Percentiles rank a stretch among this genome's conserved stretches.
Evolutionary conservation across 2,113 vertebrate species (phyloP).

Genomic region (Pterophyllum scalare): DNA sequence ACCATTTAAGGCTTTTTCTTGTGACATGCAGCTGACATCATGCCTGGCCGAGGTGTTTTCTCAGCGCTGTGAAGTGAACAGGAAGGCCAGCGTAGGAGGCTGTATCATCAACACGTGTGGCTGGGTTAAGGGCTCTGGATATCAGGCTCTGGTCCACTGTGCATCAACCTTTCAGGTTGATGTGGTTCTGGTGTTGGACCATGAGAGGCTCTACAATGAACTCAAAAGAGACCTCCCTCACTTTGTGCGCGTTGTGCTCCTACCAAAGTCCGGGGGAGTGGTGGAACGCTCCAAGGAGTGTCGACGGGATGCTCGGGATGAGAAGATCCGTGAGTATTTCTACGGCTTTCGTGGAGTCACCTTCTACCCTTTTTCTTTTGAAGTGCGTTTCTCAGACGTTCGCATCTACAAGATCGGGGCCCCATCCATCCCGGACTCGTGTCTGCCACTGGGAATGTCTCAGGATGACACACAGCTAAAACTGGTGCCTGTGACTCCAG

Average conservation of each 20-base stretch:
- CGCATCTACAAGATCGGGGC: constrained; percentile 98
- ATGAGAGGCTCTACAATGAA: constrained; percentile 97
- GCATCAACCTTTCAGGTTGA: constrained; percentile 98
- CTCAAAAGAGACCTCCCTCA: constrained; percentile 95
- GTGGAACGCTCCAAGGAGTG: constrained; percentile 97
- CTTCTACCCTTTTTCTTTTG: constrained; percentile 95
- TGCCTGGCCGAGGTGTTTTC: constrained; percentile 95
- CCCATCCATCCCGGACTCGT: constrained; percentile 96
- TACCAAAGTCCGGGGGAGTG: constrained; percentile 94
- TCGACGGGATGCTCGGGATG: constrained; percentile 90
- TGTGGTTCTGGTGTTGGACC: constrained; percentile 95
- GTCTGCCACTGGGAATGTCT: constrained; percentile 96
- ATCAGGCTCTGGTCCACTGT: constrained; percentile 95
- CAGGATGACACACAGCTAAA: constrained; percentile 99
- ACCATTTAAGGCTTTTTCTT: neutral
- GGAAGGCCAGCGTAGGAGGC: constrained; percentile 92
- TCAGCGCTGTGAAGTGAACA: constrained; percentile 95
- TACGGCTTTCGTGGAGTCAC: constrained; percentile 92
- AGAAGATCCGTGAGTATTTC: constrained; percentile 96
- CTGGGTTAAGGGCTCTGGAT: constrained; percentile 98
- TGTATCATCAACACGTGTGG: constrained; percentile 98
- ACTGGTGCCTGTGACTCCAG: constrained; percentile 93
- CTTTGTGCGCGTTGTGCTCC: constrained; percentile 92
- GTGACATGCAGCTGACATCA: constrained; percentile 86
- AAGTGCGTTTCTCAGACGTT: constrained; percentile 96